These are phyloP conservation scores for Apis dorsata DNA, from an alignment of 1,140 invertebrate species.

Conservation along the genomic window DNA sequence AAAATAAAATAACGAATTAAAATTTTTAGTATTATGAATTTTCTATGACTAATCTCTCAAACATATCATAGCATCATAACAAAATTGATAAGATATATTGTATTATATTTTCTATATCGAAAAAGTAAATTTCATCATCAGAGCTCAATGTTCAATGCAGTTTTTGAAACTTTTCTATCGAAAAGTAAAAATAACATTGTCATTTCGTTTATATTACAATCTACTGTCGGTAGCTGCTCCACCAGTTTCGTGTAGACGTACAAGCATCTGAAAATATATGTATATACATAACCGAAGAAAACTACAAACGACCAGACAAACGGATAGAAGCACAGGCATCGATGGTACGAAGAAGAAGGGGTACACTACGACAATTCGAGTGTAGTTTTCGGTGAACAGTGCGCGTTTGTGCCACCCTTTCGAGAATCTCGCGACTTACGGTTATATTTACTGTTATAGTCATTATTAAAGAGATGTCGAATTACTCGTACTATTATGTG, in stretches of 20 bases:
- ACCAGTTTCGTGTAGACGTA: conserved; percentile 10
- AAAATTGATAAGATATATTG: too few relatives aligned
- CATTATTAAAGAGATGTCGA: conserved; percentile 58
- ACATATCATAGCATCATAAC: background rate
- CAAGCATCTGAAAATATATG: conserved; percentile 35
- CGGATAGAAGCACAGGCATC: conserved; percentile 6
- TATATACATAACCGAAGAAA: conserved; percentile 28
- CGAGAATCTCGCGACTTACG: conserved; percentile 1
- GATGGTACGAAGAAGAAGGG: conserved; percentile 43
- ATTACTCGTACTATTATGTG: conserved; percentile 72
- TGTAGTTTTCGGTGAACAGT: conserved; percentile 40
- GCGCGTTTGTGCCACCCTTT: conserved; percentile 26
- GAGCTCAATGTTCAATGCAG: background rate
- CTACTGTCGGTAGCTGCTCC: too few relatives aligned
- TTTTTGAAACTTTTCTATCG: background rate
- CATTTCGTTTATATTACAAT: background rate
- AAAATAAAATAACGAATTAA: too few relatives aligned
- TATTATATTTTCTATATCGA: background rate
- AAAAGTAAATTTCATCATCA: background rate
- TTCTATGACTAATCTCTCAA: too few relatives aligned
- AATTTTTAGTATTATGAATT: too few relatives aligned
- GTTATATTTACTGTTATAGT: conserved; percentile 25
- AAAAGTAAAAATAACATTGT: conserved; percentile 24
- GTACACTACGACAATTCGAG: conserved; percentile 44
- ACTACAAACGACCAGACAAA: conserved; percentile 29